Conservation (phyloP, 2,888 invertebrate genomes). For the Drosophila yooni region DNA sequence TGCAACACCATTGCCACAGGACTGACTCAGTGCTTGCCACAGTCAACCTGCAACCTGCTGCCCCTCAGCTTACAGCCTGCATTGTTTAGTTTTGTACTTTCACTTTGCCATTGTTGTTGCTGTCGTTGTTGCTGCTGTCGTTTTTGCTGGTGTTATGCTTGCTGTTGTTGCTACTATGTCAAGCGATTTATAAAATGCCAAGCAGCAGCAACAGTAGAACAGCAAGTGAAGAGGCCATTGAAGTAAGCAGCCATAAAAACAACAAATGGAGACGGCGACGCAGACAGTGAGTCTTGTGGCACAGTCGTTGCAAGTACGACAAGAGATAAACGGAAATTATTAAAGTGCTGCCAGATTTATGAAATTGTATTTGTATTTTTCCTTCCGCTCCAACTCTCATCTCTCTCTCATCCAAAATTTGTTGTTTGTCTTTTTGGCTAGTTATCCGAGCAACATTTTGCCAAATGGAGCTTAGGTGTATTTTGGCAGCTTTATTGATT, state of each 20-base stretch:
- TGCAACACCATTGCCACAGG: constrained; percentile 44
- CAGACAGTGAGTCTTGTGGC: constrained; percentile 40
- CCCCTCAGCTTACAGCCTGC: constrained; percentile 37
- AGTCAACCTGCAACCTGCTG: constrained; percentile 10
- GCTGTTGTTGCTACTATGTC: constrained; percentile 64
- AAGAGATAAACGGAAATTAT: constrained; percentile 78
- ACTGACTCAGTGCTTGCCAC: constrained; percentile 32
- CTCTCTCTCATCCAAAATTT: constrained; percentile 48
- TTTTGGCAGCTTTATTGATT: constrained; percentile 35
- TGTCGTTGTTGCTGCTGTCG: constrained; percentile 26
- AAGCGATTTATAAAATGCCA: constrained; percentile 80
- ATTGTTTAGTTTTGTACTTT: constrained; percentile 64
- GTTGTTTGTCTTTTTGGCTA: constrained; percentile 31
- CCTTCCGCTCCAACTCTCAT: background rate
- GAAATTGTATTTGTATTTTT: constrained; percentile 67
- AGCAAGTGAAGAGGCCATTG: constrained; percentile 47
- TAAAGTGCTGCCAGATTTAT: constrained; percentile 80
- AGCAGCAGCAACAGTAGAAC: constrained; percentile 29
- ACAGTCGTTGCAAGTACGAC: constrained; percentile 64
- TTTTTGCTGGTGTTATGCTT: constrained; percentile 33
- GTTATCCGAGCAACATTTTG: constrained; percentile 39
- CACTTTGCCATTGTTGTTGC: constrained; percentile 44
- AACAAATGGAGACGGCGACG: constrained; percentile 41
- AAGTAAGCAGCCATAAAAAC: constrained; percentile 61
- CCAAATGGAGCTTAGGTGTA: constrained; percentile 17